phyloP scores from a whole-genome alignment of 2,888 invertebrate genomes.

The Encarsia formosa region DNA sequence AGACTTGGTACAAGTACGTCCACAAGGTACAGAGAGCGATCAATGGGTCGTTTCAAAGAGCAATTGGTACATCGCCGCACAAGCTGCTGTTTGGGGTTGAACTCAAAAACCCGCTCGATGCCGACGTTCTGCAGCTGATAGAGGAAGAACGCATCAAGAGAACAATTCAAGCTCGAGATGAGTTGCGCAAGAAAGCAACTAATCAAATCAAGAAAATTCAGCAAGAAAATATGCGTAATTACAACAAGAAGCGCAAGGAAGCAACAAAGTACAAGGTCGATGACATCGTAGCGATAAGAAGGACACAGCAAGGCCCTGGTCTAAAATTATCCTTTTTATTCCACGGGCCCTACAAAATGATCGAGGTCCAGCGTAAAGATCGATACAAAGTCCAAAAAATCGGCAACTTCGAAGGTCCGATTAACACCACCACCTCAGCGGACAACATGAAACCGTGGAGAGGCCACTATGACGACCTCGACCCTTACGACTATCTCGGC shows the following conservation, averaged over 20 bases:
- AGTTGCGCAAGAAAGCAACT: background rate
- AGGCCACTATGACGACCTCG: background rate
- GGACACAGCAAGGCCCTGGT: constrained; percentile 25
- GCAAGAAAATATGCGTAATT: constrained; percentile 12
- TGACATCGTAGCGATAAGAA: constrained; percentile 25
- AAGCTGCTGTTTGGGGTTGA: constrained; percentile 6
- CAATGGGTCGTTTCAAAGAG: background rate
- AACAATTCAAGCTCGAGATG: background rate
- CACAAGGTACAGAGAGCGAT: background rate
- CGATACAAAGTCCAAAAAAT: constrained; percentile 32
- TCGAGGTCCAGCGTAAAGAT: constrained; percentile 33
- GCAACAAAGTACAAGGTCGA: constrained; percentile 16
- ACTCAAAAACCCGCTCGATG: background rate
- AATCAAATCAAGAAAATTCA: background rate
- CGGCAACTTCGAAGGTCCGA: background rate
- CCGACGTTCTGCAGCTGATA: background rate
- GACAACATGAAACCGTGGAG: constrained; percentile 19
- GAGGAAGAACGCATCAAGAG: background rate
- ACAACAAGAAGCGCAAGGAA: constrained; percentile 25
- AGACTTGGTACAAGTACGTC: constrained; percentile 13
- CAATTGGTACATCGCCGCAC: constrained; percentile 9
- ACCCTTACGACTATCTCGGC: too few relatives aligned
- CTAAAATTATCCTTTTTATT: constrained; percentile 25
- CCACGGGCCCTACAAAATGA: constrained; percentile 25
- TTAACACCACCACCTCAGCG: constrained; percentile 5